Evolutionary conservation across 2,113 vertebrate species (phyloP).

Genomic region (Collichthys lucidus): DNA sequence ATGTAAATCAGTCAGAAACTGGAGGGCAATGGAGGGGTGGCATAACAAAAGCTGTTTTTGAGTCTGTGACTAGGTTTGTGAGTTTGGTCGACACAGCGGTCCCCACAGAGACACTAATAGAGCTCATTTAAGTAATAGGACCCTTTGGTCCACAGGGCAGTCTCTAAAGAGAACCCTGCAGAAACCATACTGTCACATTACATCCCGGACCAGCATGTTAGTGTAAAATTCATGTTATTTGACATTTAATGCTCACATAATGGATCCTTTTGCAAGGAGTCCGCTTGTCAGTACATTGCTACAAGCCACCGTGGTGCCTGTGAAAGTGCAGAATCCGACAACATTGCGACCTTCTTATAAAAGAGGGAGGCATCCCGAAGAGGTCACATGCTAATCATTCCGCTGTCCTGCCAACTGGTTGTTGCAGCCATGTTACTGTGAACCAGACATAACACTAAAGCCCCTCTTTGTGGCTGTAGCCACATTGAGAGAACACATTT

Average conservation of each 20-base stretch:
- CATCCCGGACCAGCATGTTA: slow-evolving; percentile 33
- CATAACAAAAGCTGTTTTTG: slow-evolving; percentile 80
- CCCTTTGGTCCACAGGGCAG: slow-evolving; percentile 69
- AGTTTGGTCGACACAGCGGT: slow-evolving; percentile 50
- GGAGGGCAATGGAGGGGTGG: slow-evolving; percentile 78
- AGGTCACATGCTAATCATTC: slow-evolving; percentile 53
- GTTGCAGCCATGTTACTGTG: slow-evolving; percentile 19
- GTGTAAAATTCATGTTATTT: slow-evolving; percentile 66
- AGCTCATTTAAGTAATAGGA: slow-evolving; percentile 83
- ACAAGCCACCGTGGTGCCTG: not conserved
- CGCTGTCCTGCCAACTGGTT: slow-evolving; percentile 29
- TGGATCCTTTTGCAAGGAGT: slow-evolving; percentile 32
- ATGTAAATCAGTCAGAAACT: slow-evolving; percentile 86
- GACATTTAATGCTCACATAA: slow-evolving; percentile 48
- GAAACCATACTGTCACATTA: slow-evolving; percentile 45
- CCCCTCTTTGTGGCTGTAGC: slow-evolving; percentile 51
- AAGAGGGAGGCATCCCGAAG: slow-evolving; percentile 21
- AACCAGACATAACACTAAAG: slow-evolving; percentile 54
- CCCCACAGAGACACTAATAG: slow-evolving; percentile 80
- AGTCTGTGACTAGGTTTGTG: slow-evolving; percentile 71
- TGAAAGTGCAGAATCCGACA: slow-evolving; percentile 17
- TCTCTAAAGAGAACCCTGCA: slow-evolving; percentile 21
- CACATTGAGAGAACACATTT: slow-evolving; percentile 68
- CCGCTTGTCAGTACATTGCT: slow-evolving; percentile 22
- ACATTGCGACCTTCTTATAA: slow-evolving; percentile 37